Conservation (phyloP, 2,113 vertebrate species). For the Rhadina sibilatrix region DNA sequence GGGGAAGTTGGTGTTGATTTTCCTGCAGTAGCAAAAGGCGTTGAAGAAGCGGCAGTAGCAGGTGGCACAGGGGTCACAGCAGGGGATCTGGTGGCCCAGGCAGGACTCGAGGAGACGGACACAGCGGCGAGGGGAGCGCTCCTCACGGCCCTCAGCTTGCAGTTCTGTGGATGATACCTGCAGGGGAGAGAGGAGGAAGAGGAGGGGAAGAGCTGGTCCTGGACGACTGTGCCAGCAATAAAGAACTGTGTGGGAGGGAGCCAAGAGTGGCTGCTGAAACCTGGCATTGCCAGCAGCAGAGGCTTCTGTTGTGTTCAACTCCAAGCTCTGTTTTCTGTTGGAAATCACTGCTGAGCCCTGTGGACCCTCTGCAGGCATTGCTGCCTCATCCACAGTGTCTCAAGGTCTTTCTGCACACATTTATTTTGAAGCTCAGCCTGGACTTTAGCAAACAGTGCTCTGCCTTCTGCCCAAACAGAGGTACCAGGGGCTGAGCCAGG, state of each 20-base stretch:
- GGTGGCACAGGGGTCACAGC: conserved; percentile 92
- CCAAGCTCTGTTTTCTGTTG: accelerated
- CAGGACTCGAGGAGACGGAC: conserved; percentile 92
- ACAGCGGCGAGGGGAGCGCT: conserved; percentile 86
- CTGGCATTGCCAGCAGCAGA: accelerated
- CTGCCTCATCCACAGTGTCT: neutral
- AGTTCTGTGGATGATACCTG: conserved; percentile 71
- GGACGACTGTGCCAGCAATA: neutral
- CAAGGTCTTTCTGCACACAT: neutral
- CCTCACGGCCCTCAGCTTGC: conserved; percentile 75
- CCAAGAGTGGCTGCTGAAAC: neutral
- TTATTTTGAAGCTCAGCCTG: neutral
- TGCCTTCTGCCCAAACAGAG: neutral
- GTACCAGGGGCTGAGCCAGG: accelerated
- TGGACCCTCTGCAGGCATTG: no score
- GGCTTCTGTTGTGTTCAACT: neutral
- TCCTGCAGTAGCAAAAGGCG: conserved; percentile 92
- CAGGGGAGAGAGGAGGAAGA: neutral
- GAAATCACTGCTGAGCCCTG: neutral
- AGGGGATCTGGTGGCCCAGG: conserved; percentile 87
- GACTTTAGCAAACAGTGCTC: neutral
- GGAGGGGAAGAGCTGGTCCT: neutral
- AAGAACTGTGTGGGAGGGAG: neutral
- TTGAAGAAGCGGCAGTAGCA: conserved; percentile 99
- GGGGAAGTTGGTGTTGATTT: conserved; percentile 76